Conservation (phyloP, 2,888 invertebrate genomes). For the Megamerina dolium region DNA sequence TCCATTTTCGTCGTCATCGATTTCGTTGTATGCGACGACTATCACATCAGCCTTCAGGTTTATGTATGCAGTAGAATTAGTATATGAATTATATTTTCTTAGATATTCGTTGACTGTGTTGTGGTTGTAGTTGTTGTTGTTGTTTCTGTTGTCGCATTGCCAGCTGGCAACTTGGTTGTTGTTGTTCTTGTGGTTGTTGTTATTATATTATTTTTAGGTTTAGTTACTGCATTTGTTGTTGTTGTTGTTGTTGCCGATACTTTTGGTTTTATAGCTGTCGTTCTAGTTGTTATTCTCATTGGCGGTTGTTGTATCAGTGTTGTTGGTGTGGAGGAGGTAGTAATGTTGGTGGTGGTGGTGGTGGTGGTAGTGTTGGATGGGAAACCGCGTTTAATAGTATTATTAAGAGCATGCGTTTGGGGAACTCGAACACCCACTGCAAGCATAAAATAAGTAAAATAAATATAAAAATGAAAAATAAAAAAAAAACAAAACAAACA, state of each 20-base stretch:
- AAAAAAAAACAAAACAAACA: constrained; percentile 29
- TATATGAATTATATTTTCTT: no score
- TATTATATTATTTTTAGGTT: constrained; percentile 23
- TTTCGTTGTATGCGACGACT: no score
- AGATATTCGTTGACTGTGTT: no score
- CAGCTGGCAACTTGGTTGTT: constrained; percentile 21
- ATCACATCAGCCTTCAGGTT: no score
- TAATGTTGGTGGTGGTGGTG: constrained; percentile 22
- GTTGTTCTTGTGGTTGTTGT: constrained; percentile 19
- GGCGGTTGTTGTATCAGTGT: no score
- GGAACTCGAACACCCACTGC: constrained; percentile 87
- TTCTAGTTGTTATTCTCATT: no score
- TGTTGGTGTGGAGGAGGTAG: no score
- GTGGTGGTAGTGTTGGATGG: constrained; percentile 29
- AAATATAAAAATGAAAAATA: constrained; percentile 32
- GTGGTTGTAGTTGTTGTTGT: constrained; percentile 9
- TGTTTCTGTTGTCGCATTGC: constrained; percentile 7
- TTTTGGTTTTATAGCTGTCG: no score
- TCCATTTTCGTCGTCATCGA: no score
- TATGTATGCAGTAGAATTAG: no score
- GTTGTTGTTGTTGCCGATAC: no score
- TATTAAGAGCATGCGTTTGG: constrained; percentile 75
- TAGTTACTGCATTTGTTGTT: no score
- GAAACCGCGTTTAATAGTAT: constrained; percentile 48
- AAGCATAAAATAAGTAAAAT: constrained; percentile 35